phyloP scores from a whole-genome alignment of 2,888 invertebrate species.

The Caenorhabditis sp. region DNA sequence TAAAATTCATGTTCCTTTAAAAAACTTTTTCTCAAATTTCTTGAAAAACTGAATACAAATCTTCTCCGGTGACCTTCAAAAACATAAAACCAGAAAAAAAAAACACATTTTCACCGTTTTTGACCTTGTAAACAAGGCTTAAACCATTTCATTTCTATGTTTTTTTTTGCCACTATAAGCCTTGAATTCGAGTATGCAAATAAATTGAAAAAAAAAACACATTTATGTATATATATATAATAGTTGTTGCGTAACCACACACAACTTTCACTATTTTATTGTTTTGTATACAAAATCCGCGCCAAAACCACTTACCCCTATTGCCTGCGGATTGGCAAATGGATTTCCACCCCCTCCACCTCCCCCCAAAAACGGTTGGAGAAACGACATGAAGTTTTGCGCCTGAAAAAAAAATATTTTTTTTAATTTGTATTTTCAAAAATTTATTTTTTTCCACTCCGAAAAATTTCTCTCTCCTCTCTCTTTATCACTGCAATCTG shows the following conservation, averaged over 20 bases:
- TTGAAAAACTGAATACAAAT: too few species aligned
- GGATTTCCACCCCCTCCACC: slow-evolving; percentile 37
- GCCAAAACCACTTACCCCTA: slow-evolving; percentile 20
- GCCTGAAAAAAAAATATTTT: slow-evolving; percentile 36
- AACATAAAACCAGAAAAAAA: too few species aligned
- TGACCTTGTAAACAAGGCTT: neutral
- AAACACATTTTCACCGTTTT: too few species aligned
- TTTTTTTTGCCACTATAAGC: neutral
- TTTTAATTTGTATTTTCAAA: too few species aligned
- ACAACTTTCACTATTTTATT: neutral
- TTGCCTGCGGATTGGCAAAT: slow-evolving; percentile 39
- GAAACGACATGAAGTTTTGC: slow-evolving; percentile 59
- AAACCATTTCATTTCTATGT: too few species aligned
- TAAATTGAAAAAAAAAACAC: neutral
- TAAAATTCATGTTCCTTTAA: slow-evolving; percentile 1
- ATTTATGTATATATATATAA: too few species aligned
- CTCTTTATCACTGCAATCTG: too few species aligned
- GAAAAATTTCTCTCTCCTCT: too few species aligned
- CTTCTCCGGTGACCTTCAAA: too few species aligned
- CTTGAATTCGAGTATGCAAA: neutral
- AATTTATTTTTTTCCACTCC: too few species aligned
- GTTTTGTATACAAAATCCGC: slow-evolving; percentile 3
- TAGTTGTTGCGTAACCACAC: slow-evolving; percentile 19
- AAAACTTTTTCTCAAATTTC: neutral
- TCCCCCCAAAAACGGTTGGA: slow-evolving; percentile 56